Evolutionary conservation across 2,113 vertebrate species (phyloP).

Genomic region (Chauna torquata): DNA sequence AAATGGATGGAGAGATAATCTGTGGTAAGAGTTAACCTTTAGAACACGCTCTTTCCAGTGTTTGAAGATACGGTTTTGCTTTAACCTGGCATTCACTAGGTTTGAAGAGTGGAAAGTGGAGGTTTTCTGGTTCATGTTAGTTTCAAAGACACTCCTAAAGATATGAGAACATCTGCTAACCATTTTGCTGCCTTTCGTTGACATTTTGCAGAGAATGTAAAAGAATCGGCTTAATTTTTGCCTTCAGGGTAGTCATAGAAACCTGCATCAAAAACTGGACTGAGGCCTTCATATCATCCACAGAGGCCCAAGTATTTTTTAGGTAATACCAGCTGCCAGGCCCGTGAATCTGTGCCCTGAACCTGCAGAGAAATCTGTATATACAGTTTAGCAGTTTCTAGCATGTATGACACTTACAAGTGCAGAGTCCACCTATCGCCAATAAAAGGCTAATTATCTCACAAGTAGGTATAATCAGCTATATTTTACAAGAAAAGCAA

Average conservation of each 20-base stretch:
- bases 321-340: background rate
- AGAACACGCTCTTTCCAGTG: background rate
- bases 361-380: background rate
- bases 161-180: background rate
- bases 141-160: background rate
- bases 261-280: conserved; percentile 3
- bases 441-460: background rate
- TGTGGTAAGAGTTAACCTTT: background rate
- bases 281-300: background rate
- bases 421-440: background rate
- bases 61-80: background rate
- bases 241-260: conserved; percentile 39
- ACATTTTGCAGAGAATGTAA: background rate
- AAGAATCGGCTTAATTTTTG: background rate
- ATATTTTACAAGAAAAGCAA: background rate
- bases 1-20: background rate
- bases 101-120: background rate
- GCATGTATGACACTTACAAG: rapidly evolving
- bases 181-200: background rate
- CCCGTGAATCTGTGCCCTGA: background rate
- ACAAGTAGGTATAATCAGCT: background rate
- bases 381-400: background rate
- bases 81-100: background rate
- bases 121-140: background rate
- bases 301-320: background rate